These are phyloP conservation scores for Tetragnatha montana DNA, from an alignment of 2,888 invertebrate species.

Conservation along the genomic window DNA sequence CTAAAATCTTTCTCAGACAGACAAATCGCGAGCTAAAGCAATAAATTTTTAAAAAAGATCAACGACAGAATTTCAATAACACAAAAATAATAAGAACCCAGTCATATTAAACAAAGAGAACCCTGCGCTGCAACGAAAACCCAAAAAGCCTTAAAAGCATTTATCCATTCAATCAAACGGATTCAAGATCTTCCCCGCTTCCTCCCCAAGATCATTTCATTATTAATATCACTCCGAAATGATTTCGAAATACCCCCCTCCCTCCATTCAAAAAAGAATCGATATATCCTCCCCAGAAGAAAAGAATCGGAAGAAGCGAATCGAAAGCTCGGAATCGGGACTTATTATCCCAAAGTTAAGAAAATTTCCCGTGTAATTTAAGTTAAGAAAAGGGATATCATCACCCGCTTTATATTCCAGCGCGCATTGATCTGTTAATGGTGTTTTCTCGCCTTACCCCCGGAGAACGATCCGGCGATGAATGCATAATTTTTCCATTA, in stretches of 20 bases:
- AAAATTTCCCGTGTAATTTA: not conserved
- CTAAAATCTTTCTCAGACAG: no score
- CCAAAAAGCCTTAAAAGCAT: not conserved
- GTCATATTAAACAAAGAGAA: no score
- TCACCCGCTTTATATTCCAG: not conserved
- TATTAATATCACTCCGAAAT: not conserved
- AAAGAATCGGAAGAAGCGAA: not conserved
- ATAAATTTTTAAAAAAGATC: no score
- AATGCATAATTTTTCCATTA: conserved; percentile 55
- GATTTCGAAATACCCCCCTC: not conserved
- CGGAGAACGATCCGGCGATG: conserved; percentile 14
- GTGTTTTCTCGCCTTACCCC: conserved; percentile 28
- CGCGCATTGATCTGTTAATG: conserved; percentile 37
- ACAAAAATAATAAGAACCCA: no score
- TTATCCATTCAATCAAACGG: not conserved
- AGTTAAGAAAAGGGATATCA: conserved; percentile 19
- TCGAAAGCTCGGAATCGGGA: conserved; percentile 11
- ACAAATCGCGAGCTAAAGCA: no score
- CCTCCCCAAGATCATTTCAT: not conserved
- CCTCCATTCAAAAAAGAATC: not conserved
- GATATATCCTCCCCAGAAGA: not conserved
- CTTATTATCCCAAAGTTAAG: not conserved
- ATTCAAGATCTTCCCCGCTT: not conserved
- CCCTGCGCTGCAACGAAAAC: no score
- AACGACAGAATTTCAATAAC: no score